Evolutionary conservation across 2,797 vertebrate genomes (phyloP), one percentile per base, ranked within the genome.

Genomic region (Passerculus sandwichensis): DNA sequence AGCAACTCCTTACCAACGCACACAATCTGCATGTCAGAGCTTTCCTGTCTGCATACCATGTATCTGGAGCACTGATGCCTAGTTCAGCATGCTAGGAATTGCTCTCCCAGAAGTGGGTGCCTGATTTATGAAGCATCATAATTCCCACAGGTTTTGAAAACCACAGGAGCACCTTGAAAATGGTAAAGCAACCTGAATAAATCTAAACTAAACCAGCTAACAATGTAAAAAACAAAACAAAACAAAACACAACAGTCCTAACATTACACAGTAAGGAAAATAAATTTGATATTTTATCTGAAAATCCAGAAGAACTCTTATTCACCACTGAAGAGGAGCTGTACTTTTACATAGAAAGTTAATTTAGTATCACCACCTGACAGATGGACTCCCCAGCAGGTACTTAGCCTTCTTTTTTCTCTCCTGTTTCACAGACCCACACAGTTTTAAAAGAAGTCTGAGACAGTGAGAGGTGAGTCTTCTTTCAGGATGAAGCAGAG

Each of bases 281-380:
- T 21, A 77, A 65, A 53, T 66, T 53, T 42, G 15, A 34, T 72
- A 20, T 88, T 89, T 88, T 71, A 13, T 65, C 70, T 78, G 67
- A 91, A 91, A 89, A 85, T 38, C 51, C 32, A 65, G 18, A 78
- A 26, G 9, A 85, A 66, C 59, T 83, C 23, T 30, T 36, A 15
- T 87, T 93, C 42, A 65, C 40, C 1, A 3, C 25, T 32, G 26
- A 79, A 74, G 34, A 71, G 64, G 74, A 91, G 15, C 40, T 94
- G 32, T 95, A 34, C 66, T 92, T 96, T 90, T 85, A 86, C 72
- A 57, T 5, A 59, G 15, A 70, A 93, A 93, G 30, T 89, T 93
- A 91, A 94, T 94, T 94, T 94, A 92, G 30, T 44, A 97, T 81
- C 67, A 91, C 42, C 66, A 95, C 75, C 85, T 96, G 93, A 91